Base-by-base conservation (phyloP, 2,113 vertebrate species). In the Syngnathoides biaculeatus region DNA sequence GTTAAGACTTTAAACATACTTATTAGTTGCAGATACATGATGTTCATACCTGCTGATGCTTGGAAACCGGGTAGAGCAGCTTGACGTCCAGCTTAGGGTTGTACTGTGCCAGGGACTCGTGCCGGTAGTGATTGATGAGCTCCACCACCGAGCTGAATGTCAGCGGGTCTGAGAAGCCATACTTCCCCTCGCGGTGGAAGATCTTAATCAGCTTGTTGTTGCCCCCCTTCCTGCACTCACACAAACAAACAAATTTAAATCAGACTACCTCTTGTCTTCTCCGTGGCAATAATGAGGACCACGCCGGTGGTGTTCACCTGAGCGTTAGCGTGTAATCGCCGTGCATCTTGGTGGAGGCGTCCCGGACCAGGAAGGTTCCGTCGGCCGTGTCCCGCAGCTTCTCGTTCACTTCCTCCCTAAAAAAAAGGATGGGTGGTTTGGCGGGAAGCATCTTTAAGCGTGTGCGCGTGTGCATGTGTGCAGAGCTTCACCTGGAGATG, bases 131-230 rank as follows among this genome's bases (percentile, higher is more conserved):
- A 89, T 95, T 98, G 87, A 99, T 98, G 42, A 99, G 92, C 85
- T 99, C 96, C 12, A 98, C 96, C 88, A 98, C 97, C 0, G 97
- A 99, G 90, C 87, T 96, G 92, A 99, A 99, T 0, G 97, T 99
- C 72, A 99, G 72, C 19, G 97, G 96, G 88, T 99, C 97, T 4
- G 97, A 99, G 92, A 99, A 99, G 79, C 97, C 96, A 0, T 99
- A 98, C 89, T 98, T 98, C 12, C 96, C 96, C 89, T 99, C 97
- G 42, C 94, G 95, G 30, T 99, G 97, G 91, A 98, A 99, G 81
- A 99, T 98, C 90, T 99, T 99, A 61, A 99, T 99, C 87, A 99
- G 93, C 73, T 99, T 99, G 90, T 99, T 99, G 92, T 99, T 99
- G 86, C 97, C 97, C 84, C 97, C 97, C 92, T 99, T 99, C 93